phyloP scores from a whole-genome alignment of 2,888 invertebrate genomes.

The Myathropa florea region DNA sequence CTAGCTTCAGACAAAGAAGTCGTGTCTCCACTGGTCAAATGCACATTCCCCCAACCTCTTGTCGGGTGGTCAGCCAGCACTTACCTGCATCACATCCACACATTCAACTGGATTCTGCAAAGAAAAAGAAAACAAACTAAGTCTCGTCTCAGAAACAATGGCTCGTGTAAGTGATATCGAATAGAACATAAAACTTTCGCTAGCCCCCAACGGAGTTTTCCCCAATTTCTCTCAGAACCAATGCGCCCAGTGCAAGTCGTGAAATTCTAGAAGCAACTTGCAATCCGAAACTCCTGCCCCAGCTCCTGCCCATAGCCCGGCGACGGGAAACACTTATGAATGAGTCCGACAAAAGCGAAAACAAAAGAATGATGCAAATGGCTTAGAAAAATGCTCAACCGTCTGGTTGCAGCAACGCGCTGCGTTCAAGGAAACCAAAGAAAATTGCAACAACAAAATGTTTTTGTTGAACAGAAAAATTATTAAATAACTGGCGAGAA shows the following conservation, averaged over 20 bases:
- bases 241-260: not conserved
- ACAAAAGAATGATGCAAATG: conserved; percentile 53
- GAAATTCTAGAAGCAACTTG: not conserved
- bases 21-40: not conserved
- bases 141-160: not conserved
- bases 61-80: not conserved
- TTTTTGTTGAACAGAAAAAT: conserved; percentile 26
- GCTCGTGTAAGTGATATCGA: not conserved
- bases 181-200: conserved; percentile 10
- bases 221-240: conserved; percentile 8
- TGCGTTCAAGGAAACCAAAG: not conserved
- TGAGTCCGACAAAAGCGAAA: conserved; percentile 42
- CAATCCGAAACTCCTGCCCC: conserved; percentile 25
- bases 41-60: too few relatives aligned
- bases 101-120: conserved; percentile 4
- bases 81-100: conserved; percentile 12
- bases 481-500: conserved; percentile 52
- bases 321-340: not conserved
- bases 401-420: conserved; percentile 29
- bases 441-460: conserved; percentile 30
- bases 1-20: not conserved
- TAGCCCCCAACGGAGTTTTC: conserved; percentile 1
- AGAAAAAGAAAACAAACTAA: not conserved
- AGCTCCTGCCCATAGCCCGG: not conserved
- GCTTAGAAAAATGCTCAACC: conserved; percentile 17